Base-by-base conservation (phyloP, 2,888 invertebrate genomes). In the Acanthosepion lycidas region DNA sequence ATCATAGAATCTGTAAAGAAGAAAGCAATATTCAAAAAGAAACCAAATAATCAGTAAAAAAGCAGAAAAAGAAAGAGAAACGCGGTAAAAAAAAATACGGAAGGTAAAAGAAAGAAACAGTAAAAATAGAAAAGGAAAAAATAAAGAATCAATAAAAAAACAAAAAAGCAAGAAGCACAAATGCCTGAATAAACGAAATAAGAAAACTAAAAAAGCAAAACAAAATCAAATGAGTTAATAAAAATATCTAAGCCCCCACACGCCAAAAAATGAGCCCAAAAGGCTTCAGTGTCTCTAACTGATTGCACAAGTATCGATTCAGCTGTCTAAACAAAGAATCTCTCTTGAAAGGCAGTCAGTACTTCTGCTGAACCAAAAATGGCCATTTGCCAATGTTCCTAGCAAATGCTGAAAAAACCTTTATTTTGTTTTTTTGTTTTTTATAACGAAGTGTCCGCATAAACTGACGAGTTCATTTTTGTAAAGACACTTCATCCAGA, bases 71-170 rank as follows among this genome's bases (percentile, higher is more conserved):
- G 6, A n/a, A 9, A 28, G 1, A 1, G 78, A 55, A 78, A 28
- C 0, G 9, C 0, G 2, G 9, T 12, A 0, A 78, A 9, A 28
- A 12, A 5, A 9, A 78, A 12, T 9, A 28, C 3, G 9, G 1
- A 33, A 33, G 33, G 9, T 9, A 28, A 28, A 9, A 26, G 4
- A n/a, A 33, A 78, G n/a, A 33, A 33, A 33, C 0, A 33, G 18
- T 6, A 23, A 23, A 59, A 18, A n/a, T 28, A 6, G n/a, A 28
- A 78, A 8, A n/a, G 9, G 6, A 1, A n/a, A 18, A 28, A n/a
- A 78, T n/a, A n/a, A n/a, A 78, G 78, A 78, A 42, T 8, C 15
- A n/a, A 1, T 28, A 78, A 9, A n/a, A n/a, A 78, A n/a, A 78
- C 12, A n/a, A 15, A n/a, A n/a, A 23, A n/a, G 33, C n/a, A n/a